Conservation (phyloP, 2,888 invertebrate genomes). For the Zele albiditarsus region DNA sequence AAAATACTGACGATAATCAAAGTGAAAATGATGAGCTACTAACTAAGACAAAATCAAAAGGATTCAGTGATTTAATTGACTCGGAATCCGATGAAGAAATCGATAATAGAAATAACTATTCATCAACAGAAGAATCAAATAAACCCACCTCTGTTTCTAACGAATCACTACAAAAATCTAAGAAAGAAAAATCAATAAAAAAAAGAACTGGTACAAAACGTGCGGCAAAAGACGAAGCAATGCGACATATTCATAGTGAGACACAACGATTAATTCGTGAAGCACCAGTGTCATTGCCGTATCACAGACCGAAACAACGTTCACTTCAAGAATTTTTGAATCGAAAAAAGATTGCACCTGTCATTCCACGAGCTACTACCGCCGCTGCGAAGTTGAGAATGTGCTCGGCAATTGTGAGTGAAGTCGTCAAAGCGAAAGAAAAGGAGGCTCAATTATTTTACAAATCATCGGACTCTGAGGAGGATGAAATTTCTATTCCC, state of each 20-base stretch:
- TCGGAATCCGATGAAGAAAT: constrained; percentile 57
- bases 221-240: constrained; percentile 76
- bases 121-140: not conserved
- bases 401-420: constrained; percentile 77
- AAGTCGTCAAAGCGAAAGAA: constrained; percentile 81
- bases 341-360: constrained; percentile 68
- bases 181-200: constrained; percentile 43
- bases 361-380: constrained; percentile 67
- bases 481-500: constrained; percentile 52
- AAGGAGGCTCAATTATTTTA: constrained; percentile 85
- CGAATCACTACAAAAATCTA: not conserved
- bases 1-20: constrained; percentile 5
- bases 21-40: constrained; percentile 2
- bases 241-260: constrained; percentile 87
- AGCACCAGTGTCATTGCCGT: constrained; percentile 84
- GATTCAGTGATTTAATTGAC: constrained; percentile 53
- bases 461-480: constrained; percentile 79
- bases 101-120: not conserved
- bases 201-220: constrained; percentile 54
- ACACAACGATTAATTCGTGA: constrained; percentile 88
- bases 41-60: constrained; percentile 48
- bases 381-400: constrained; percentile 77
- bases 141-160: too few species aligned
- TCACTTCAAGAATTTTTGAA: constrained; percentile 86
- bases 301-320: constrained; percentile 88